Evolutionary conservation across 1,140 invertebrate genomes (phyloP).

Genomic region (Bilobella aurantiaca): DNA sequence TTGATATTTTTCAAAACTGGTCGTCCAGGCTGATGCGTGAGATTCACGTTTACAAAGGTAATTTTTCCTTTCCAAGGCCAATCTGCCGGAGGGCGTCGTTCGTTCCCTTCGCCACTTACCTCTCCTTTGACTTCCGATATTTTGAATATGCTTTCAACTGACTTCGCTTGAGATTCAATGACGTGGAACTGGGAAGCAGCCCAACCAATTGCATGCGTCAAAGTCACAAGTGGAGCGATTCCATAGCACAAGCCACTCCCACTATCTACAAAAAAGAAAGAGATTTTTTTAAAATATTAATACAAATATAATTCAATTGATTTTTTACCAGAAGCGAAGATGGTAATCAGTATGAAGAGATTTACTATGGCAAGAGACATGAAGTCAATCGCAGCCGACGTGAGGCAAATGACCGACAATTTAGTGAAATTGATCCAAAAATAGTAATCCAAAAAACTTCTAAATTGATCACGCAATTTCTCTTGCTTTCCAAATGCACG

Average conservation of each 20-base stretch:
- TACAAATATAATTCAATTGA: not conserved
- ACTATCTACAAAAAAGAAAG: not conserved
- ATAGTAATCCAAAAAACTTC: constrained; percentile 22
- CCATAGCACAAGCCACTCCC: not conserved
- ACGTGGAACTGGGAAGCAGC: constrained; percentile 3
- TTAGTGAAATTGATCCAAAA: not conserved
- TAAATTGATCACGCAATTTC: constrained; percentile 44
- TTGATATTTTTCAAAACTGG: constrained; percentile 53
- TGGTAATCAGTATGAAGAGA: not conserved
- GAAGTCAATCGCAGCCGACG: not conserved
- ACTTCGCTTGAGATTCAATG: constrained; percentile 36
- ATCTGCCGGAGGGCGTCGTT: constrained; percentile 14
- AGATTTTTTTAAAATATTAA: too few species aligned
- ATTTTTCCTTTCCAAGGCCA: constrained; percentile 45
- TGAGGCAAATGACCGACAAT: not conserved
- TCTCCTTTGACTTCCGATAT: constrained; percentile 51
- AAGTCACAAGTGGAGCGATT: not conserved
- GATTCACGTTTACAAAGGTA: constrained; percentile 52
- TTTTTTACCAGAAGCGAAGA: not conserved
- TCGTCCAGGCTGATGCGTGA: constrained; percentile 54
- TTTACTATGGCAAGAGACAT: not conserved
- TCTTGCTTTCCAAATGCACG: constrained; percentile 52
- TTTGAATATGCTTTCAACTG: constrained; percentile 68
- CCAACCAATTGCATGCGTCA: constrained; percentile 1
- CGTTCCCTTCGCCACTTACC: not conserved